Percentiles rank a stretch among this genome's conserved stretches.
phyloP scores from a whole-genome alignment of 2,797 vertebrate genomes.

The Muraenolepis orangiensis region DNA sequence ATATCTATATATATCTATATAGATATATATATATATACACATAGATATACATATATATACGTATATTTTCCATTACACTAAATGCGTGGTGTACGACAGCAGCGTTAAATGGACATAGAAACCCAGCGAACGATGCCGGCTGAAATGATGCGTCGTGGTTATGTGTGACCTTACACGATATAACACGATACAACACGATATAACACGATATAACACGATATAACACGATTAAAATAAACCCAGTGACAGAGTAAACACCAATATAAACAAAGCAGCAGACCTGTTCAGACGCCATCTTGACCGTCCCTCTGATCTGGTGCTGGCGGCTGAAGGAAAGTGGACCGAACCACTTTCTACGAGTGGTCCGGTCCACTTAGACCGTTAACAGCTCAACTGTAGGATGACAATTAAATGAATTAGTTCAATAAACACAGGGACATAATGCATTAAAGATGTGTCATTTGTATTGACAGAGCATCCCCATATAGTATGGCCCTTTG shows the following conservation, averaged over 20 bases:
- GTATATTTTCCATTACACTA: too few species aligned
- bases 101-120: background rate
- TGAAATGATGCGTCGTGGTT: background rate
- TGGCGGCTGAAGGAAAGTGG: conserved; percentile 34
- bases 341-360: conserved; percentile 52
- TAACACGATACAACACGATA: too few species aligned
- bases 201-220: background rate
- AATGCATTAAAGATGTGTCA: background rate
- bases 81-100: too few species aligned
- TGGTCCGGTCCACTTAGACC: too few species aligned
- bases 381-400: too few species aligned
- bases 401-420: background rate
- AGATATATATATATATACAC: too few species aligned
- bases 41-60: too few species aligned
- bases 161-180: background rate
- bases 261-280: conserved; percentile 67
- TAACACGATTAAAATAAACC: background rate
- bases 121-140: background rate
- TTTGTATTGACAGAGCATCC: background rate
- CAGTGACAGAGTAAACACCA: background rate
- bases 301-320: conserved; percentile 58
- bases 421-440: background rate
- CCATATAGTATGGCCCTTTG: background rate
- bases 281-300: conserved; percentile 83
- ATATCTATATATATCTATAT: too few species aligned